These are phyloP conservation scores for Acronicta alni DNA, from an alignment of 2,888 invertebrate species.

Conservation along the genomic window DNA sequence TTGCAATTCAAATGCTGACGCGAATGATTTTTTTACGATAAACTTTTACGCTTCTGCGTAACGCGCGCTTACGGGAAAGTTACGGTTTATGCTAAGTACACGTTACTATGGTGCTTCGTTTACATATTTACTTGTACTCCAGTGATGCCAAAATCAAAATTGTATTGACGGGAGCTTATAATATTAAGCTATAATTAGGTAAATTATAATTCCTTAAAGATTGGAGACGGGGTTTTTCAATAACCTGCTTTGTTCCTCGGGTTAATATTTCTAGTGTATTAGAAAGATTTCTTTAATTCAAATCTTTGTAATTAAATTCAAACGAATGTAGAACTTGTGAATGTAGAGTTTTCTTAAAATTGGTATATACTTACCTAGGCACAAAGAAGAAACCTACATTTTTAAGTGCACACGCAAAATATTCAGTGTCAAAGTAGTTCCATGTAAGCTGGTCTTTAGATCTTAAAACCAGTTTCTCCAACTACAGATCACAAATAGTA, in stretches of 20 bases:
- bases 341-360: no score
- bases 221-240: no score
- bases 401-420: no score
- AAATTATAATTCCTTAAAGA: no score
- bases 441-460: slow-evolving; percentile 20
- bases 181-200: no score
- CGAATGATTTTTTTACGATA: slow-evolving; percentile 55
- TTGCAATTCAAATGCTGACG: slow-evolving; percentile 65
- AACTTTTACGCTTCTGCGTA: slow-evolving; percentile 54
- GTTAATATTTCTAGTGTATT: no score
- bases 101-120: slow-evolving; percentile 6
- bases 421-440: background rate
- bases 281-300: no score
- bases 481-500: slow-evolving; percentile 16
- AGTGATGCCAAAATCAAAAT: background rate
- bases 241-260: no score
- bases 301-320: no score
- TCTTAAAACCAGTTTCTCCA: slow-evolving; percentile 34
- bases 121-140: background rate
- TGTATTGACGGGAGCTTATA: background rate
- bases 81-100: slow-evolving; percentile 29
- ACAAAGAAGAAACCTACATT: no score
- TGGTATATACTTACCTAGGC: no score
- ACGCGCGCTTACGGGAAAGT: slow-evolving; percentile 46
- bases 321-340: no score